Base-by-base conservation (phyloP, 2,113 vertebrate genomes). In the Carettochelys insculpta region DNA sequence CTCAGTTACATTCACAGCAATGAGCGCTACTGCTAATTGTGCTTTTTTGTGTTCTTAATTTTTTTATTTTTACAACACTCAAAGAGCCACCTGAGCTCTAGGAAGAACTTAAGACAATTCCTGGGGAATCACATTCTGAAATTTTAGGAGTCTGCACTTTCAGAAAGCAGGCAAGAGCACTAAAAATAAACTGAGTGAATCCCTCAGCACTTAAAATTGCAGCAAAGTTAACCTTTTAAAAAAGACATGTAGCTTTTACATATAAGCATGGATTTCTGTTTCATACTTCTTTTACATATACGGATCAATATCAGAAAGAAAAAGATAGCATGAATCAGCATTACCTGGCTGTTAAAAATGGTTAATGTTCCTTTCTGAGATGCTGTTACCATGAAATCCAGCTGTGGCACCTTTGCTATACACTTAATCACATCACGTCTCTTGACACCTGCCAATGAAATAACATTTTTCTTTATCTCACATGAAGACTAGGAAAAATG, bases 341-440 rank as follows among this genome's bases (percentile, higher is more conserved):
- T 96, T 98, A 98, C 97, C 97, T 98, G 92, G 80, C 92, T 97
- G n/a, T 93, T 96, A 90, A 98, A 98, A 90, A 98, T 22, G 17
- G 97, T 96, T 85, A 98, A 48, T 38, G 92, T 76, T 95, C 98
- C 98, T 95, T 92, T 97, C 85, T 98, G 96, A 95, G 98, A 98
- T n/a, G 95, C 97, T 84, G 96, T 94, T 95, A 98, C 20, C 73
- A 94, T 90, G 90, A 97, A 93, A 97, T 98, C 92, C 92, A 97
- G 19, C 25, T 96, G 91, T 24, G 98, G 95, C 38, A 98, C 82
- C 79, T 97, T 98, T 87, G 97, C 95, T 16, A 98, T 92, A 73
- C 93, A 87, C n/a, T 93, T 98, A 83, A 98, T 95, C 22, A 95
- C 77, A 89, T 98, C 98, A 83, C 96, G 89, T 92, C 92, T 96